These are phyloP conservation scores for Lophius americanus DNA, from an alignment of 2,797 vertebrate genomes.

Conservation along the genomic window DNA sequence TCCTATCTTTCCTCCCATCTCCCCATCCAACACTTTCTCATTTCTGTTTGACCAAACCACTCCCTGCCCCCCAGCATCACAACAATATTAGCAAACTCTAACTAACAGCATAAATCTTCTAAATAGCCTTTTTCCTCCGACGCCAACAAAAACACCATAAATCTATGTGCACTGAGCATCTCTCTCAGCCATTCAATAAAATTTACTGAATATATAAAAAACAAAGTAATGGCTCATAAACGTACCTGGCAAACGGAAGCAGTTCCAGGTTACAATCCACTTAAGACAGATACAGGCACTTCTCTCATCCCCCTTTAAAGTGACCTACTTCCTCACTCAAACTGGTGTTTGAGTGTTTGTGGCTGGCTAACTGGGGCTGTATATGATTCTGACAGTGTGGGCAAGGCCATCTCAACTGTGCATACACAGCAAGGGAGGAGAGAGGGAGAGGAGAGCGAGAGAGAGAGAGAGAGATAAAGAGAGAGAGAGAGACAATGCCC, in stretches of 20 bases:
- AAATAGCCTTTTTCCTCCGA: background rate
- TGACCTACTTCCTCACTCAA: slow-evolving; percentile 76
- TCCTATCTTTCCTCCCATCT: slow-evolving; percentile 59
- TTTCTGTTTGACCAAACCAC: slow-evolving; percentile 44
- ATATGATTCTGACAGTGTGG: slow-evolving; percentile 71
- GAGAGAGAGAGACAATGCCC: slow-evolving; percentile 50
- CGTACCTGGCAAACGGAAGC: slow-evolving; percentile 73
- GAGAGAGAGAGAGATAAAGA: slow-evolving; percentile 23
- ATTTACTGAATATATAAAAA: background rate
- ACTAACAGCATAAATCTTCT: slow-evolving; percentile 21
- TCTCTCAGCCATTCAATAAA: slow-evolving; percentile 2
- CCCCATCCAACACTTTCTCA: slow-evolving; percentile 2
- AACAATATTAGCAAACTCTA: slow-evolving; percentile 38
- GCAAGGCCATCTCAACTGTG: slow-evolving; percentile 70
- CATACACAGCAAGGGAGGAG: slow-evolving; percentile 15
- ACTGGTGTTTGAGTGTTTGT: slow-evolving; percentile 70
- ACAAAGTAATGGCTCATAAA: slow-evolving; percentile 16
- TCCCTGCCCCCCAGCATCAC: slow-evolving; percentile 49
- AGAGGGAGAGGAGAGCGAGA: slow-evolving; percentile 24
- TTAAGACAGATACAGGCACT: slow-evolving; percentile 58
- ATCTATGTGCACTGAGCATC: slow-evolving; percentile 23
- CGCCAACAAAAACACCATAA: slow-evolving; percentile 13
- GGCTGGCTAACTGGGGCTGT: slow-evolving; percentile 52
- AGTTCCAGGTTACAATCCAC: slow-evolving; percentile 71
- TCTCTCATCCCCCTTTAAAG: slow-evolving; percentile 73